Evolutionary conservation across 2,888 invertebrate genomes (phyloP), one percentile per base, ranked within the genome.

Genomic region (Choristoneura rosaceana): DNA sequence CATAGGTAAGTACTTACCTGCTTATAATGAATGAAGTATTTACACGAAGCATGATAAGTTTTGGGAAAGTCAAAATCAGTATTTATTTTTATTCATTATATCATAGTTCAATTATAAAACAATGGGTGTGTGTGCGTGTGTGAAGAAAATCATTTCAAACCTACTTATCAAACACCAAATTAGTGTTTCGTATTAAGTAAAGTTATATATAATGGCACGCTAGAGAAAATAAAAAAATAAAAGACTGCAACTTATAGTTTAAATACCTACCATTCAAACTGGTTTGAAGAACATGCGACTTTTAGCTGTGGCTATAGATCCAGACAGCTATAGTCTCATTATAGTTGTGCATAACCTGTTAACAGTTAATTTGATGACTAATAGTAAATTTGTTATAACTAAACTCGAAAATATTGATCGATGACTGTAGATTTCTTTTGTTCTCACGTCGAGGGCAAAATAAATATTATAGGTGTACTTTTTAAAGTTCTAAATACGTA

Each of bases 381-480:
- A 55, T 55, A 9, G 3, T 52, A 52, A 52, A 17, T 47, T 47
- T 47, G 14, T 52, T 38, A 34, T 38, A 34, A 0, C 25, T 38
- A n/a, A 52, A 52, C 52, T 17, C 38, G 15, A 15, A 60, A 4
- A 14, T n/a, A 38, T 59, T 60, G 12, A 34, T n/a, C 25, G 34
- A 33, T 14, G 47, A n/a, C 15, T 52, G 38, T 87, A 25, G 25
- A 55, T 25, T 25, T 25, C 25, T 12, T 55, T 55, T 25, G 52
- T 52, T 52, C 52, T 17, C 17, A 52, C 52, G 52, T 14, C 4
- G 0, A 4, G 17, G 9, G 8, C 15, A n/a, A 9, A 43, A 47
- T 47, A 47, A 43, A 43, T 43, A 43, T 12, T n/a, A 5, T 47
- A 7, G 8, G 15, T 52, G 38, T 4, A 38, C 38, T 38, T 38